Conservation (phyloP, 2,888 invertebrate genomes). For the Pseudococcus viburni region DNA sequence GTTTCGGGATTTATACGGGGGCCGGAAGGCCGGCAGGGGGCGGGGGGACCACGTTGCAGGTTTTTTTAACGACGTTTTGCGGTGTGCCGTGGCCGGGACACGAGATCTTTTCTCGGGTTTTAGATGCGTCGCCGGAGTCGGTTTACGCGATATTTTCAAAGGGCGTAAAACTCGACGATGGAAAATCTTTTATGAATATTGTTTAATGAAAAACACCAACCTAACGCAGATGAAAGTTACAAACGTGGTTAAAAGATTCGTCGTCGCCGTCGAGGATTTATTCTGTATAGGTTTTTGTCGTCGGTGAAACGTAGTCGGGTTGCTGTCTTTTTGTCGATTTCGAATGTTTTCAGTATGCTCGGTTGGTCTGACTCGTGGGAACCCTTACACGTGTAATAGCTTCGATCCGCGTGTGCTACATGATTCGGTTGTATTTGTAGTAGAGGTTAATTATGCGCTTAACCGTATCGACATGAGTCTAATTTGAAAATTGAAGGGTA, state of each 20-base stretch:
- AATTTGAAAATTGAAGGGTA: background rate
- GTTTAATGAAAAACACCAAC: background rate
- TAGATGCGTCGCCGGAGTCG: background rate
- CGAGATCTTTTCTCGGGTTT: background rate
- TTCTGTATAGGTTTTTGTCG: background rate
- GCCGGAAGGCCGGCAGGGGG: too few relatives aligned
- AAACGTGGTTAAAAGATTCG: background rate
- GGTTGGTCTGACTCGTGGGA: conserved; percentile 4
- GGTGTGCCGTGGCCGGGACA: background rate
- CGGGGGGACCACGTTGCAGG: background rate
- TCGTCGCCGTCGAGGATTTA: too few relatives aligned
- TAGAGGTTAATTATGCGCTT: background rate
- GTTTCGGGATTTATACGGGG: background rate
- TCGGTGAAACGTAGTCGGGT: background rate
- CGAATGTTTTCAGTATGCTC: background rate
- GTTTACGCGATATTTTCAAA: background rate
- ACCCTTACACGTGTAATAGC: background rate
- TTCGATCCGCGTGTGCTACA: background rate
- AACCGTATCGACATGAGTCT: background rate
- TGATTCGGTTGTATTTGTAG: background rate
- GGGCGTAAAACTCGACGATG: background rate
- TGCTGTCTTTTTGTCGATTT: background rate
- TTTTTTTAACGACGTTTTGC: conserved; percentile 7
- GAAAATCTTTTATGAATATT: conserved; percentile 20
- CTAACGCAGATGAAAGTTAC: background rate